Conservation (phyloP, 2,797 vertebrate genomes). For the Euphonia xanthogaster region DNA sequence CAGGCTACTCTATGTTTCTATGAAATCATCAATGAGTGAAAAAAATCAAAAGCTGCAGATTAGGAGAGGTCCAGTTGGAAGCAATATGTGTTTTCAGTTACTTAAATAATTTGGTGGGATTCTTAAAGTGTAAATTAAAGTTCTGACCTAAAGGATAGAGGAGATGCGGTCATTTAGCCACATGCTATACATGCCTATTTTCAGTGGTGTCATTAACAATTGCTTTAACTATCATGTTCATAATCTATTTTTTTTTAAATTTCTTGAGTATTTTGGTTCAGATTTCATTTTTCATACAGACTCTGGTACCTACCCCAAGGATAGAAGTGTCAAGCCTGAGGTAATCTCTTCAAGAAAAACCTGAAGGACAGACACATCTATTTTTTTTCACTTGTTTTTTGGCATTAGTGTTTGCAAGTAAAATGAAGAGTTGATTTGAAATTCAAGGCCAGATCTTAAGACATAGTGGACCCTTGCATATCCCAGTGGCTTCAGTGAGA, state of each 20-base stretch:
- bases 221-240: not conserved
- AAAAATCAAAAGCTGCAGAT: not conserved
- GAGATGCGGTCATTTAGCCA: not conserved
- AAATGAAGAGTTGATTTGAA: slow-evolving; percentile 51
- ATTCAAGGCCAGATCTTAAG: not conserved
- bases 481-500: not conserved
- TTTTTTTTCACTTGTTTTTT: not conserved
- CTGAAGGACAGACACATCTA: not conserved
- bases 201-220: not conserved
- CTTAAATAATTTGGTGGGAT: not conserved
- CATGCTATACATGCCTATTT: not conserved
- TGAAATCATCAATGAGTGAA: not conserved
- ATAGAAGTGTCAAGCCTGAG: slow-evolving; percentile 3
- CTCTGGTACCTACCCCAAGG: not conserved
- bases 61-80: not conserved
- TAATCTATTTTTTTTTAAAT: not conserved
- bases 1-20: not conserved
- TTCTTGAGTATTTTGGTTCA: not conserved
- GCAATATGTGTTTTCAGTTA: not conserved
- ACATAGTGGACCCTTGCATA: not conserved
- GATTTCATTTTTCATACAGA: not conserved
- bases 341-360: slow-evolving; percentile 21
- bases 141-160: not conserved
- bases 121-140: not conserved
- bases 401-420: slow-evolving; percentile 4